Percentiles rank a stretch among this genome's conserved stretches.
Conservation (phyloP, 2,888 invertebrate genomes). For the Heliconius cydno region DNA sequence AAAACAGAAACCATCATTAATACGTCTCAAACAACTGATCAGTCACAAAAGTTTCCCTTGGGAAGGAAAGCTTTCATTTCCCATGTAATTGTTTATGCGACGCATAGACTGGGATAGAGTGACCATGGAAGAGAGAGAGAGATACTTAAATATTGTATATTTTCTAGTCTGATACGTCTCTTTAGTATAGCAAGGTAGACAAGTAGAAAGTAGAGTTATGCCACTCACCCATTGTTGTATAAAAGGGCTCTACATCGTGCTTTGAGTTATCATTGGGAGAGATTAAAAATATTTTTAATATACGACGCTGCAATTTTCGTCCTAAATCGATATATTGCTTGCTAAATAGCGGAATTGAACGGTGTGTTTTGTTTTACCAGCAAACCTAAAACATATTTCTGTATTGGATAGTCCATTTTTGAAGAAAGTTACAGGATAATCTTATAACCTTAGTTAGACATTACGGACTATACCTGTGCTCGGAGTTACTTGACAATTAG, state of each 20-base stretch:
- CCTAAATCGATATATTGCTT: neutral
- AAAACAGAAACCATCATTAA: conserved; percentile 70
- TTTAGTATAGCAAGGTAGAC: neutral
- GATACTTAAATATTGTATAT: neutral
- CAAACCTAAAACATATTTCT: too few relatives aligned
- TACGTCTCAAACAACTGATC: conserved; percentile 71
- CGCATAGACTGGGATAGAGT: conserved; percentile 61
- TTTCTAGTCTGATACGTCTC: neutral
- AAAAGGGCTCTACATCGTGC: too few relatives aligned
- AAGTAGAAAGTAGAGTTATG: neutral
- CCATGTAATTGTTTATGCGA: conserved; percentile 76
- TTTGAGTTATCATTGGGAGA: too few relatives aligned
- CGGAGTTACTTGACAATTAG: too few relatives aligned
- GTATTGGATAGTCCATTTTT: too few relatives aligned
- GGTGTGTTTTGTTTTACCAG: neutral
- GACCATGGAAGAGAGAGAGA: conserved; percentile 40
- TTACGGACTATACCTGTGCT: too few relatives aligned
- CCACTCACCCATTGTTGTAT: too few relatives aligned
- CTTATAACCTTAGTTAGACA: too few relatives aligned
- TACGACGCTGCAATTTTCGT: neutral
- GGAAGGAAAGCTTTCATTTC: conserved; percentile 68
- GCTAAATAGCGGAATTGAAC: neutral
- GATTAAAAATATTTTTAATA: too few relatives aligned
- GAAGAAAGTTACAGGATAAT: too few relatives aligned
- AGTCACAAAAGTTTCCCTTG: conserved; percentile 72